These are phyloP conservation scores for Scalopus aquaticus DNA, from an alignment of 2,113 vertebrate species.

Conservation along the genomic window DNA sequence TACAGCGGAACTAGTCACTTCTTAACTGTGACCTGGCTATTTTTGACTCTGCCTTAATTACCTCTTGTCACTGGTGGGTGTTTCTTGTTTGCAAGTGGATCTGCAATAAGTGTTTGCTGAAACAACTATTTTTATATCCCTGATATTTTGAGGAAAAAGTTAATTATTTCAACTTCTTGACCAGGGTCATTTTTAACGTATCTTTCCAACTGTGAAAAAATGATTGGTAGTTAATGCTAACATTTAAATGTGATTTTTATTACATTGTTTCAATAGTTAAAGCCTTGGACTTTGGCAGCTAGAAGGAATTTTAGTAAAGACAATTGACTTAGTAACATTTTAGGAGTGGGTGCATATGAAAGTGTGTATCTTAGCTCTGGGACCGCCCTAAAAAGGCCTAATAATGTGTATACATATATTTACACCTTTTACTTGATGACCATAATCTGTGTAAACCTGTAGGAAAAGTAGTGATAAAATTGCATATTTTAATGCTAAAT, in stretches of 20 bases:
- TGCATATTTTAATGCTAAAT: background rate
- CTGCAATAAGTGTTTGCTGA: background rate
- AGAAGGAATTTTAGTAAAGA: slow-evolving; percentile 13
- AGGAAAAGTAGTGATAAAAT: background rate
- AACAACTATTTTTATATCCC: background rate
- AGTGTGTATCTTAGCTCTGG: background rate
- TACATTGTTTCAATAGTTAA: background rate
- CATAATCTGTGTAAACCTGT: background rate
- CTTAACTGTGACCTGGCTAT: background rate
- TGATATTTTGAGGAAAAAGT: background rate
- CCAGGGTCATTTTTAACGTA: background rate
- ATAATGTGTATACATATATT: background rate
- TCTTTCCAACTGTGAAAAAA: background rate
- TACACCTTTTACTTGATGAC: background rate
- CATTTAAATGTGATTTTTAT: background rate
- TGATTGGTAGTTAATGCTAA: background rate
- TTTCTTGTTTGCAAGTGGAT: background rate
- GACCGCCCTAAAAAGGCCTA: background rate
- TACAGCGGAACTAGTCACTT: background rate
- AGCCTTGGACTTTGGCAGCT: background rate
- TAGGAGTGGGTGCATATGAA: background rate
- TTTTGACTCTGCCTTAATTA: background rate
- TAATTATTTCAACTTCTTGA: background rate
- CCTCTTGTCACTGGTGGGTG: background rate
- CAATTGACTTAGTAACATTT: background rate